phyloP scores from a whole-genome alignment of 2,113 vertebrate species.

The Callorhinus ursinus region DNA sequence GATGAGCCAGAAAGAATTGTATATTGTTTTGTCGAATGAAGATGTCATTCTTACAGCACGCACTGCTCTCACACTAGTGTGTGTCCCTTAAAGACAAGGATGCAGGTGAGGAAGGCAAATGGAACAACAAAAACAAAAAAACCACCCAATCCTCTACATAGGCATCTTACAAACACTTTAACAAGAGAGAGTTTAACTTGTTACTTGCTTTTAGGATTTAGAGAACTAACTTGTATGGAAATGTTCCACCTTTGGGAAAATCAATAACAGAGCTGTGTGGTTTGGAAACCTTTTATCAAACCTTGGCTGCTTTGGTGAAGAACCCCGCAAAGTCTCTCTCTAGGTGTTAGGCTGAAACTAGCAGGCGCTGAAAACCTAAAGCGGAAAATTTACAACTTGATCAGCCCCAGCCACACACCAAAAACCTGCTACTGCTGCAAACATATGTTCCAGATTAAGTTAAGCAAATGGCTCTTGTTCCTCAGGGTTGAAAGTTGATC shows the following conservation, averaged over 20 bases:
- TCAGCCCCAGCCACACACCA: constrained; percentile 78
- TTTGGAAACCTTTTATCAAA: constrained; percentile 69
- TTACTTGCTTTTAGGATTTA: constrained; percentile 43
- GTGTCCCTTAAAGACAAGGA: background rate
- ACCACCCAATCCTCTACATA: background rate
- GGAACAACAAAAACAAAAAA: background rate
- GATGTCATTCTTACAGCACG: background rate
- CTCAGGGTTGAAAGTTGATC: constrained; percentile 80
- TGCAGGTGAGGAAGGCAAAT: constrained; percentile 50
- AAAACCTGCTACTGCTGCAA: constrained; percentile 82
- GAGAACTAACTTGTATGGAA: constrained; percentile 60
- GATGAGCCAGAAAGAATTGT: constrained; percentile 32
- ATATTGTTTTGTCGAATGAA: constrained; percentile 47
- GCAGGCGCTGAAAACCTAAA: constrained; percentile 87
- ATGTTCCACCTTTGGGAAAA: constrained; percentile 49
- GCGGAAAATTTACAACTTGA: constrained; percentile 85
- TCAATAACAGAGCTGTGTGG: background rate
- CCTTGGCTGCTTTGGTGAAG: constrained; percentile 62
- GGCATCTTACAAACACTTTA: constrained; percentile 20
- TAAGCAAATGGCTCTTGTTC: constrained; percentile 82
- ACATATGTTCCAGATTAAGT: constrained; percentile 86
- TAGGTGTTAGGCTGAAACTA: constrained; percentile 85
- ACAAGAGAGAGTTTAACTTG: constrained; percentile 61
- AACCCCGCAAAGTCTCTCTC: constrained; percentile 71
- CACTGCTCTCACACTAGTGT: background rate